Percentiles rank a stretch among this genome's conserved stretches.
These are phyloP conservation scores for Rousettus madagascariensis DNA, from an alignment of 2,797 vertebrate genomes.

Conservation along the genomic window DNA sequence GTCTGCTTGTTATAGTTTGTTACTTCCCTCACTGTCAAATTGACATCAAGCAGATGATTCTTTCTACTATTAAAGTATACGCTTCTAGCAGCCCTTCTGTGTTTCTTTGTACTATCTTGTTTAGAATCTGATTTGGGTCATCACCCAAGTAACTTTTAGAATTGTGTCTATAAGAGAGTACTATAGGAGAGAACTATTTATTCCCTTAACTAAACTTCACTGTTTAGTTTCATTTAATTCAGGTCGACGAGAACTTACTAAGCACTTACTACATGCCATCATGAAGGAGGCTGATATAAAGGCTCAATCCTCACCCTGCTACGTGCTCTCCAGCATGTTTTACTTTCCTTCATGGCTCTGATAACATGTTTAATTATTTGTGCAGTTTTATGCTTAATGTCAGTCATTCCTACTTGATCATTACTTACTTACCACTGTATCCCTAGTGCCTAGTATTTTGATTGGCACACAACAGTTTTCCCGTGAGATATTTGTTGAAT, in stretches of 20 bases:
- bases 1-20: not conserved
- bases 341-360: not conserved
- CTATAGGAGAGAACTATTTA: not conserved
- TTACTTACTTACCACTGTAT: not conserved
- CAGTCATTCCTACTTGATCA: not conserved
- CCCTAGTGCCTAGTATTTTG: constrained; percentile 23
- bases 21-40: not conserved
- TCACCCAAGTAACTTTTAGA: not conserved
- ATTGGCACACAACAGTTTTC: not conserved
- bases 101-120: not conserved
- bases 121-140: not conserved
- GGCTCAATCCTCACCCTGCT: not conserved
- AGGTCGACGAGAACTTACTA: not conserved
- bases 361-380: not conserved
- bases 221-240: not conserved
- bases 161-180: not conserved
- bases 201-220: not conserved
- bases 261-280: not conserved
- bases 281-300: not conserved
- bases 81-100: not conserved
- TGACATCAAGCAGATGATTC: not conserved
- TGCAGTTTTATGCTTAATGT: not conserved
- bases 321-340: not conserved
- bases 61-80: not conserved
- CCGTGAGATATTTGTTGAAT: not conserved